Percentiles rank a stretch among this genome's conserved stretches.
These are phyloP conservation scores for Calameuta idolon DNA, from an alignment of 2,888 invertebrate species.

Conservation along the genomic window DNA sequence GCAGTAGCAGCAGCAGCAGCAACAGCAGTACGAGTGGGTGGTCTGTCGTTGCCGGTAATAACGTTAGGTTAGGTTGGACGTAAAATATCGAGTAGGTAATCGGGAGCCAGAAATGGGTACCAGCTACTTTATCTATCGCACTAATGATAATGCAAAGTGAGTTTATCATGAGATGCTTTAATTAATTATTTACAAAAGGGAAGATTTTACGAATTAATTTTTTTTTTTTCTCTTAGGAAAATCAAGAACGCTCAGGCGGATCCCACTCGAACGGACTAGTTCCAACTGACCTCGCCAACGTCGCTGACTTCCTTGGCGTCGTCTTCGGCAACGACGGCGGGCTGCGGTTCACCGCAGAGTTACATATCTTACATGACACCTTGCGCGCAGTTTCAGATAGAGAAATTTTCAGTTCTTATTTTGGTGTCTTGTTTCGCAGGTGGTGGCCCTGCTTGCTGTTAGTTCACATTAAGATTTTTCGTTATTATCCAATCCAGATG, in stretches of 20 bases:
- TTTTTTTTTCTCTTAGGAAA: neutral
- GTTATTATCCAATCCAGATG: neutral
- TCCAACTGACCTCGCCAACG: neutral
- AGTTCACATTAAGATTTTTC: neutral
- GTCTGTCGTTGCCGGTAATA: neutral
- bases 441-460: neutral
- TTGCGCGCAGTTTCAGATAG: neutral
- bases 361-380: neutral
- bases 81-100: conserved; percentile 22
- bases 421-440: neutral
- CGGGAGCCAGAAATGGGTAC: conserved; percentile 12
- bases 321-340: neutral
- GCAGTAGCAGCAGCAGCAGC: neutral
- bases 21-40: neutral
- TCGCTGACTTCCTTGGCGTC: neutral
- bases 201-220: neutral
- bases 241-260: neutral
- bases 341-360: neutral
- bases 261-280: neutral
- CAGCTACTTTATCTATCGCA: neutral
- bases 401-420: neutral
- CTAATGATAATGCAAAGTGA: neutral
- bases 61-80: conserved; percentile 19
- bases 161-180: neutral
- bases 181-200: neutral